A percentile compares a stretch with the other conserved stretches of the same genome.
phyloP scores from a whole-genome alignment of 2,797 vertebrate genomes.

The Hipposideros larvatus region DNA sequence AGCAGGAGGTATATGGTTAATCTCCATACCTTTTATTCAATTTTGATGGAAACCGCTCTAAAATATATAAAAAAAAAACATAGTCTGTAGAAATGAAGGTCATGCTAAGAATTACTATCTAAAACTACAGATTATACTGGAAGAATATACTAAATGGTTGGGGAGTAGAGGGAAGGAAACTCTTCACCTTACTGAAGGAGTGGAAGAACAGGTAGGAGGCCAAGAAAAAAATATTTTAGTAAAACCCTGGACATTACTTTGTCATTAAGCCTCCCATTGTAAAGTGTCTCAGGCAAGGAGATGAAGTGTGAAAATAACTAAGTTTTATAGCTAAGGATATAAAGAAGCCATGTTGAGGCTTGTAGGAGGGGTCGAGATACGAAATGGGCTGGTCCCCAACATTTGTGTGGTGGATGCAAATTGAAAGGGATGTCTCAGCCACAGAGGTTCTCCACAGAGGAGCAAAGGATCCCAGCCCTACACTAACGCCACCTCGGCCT shows the following conservation, averaged over 20 bases:
- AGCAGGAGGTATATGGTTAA: not conserved
- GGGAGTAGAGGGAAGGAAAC: not conserved
- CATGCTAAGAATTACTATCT: not conserved
- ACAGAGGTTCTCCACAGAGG: too few relatives aligned
- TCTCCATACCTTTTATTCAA: not conserved
- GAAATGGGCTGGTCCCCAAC: too few relatives aligned
- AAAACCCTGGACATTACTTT: not conserved
- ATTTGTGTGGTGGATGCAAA: too few relatives aligned
- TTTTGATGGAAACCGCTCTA: not conserved
- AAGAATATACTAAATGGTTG: not conserved
- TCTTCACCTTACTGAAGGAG: not conserved
- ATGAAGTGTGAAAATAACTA: not conserved
- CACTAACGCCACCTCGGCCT: too few relatives aligned
- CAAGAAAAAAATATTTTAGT: not conserved
- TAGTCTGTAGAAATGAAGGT: not conserved
- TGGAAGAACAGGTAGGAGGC: fast-evolving
- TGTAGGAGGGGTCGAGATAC: too few relatives aligned
- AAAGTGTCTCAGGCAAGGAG: too few relatives aligned
- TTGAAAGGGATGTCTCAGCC: too few relatives aligned
- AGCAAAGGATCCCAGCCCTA: too few relatives aligned
- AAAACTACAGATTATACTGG: not conserved
- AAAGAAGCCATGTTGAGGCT: not conserved
- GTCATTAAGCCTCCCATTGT: not conserved
- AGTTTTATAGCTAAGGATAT: not conserved
- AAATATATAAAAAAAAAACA: not conserved